Conservation (phyloP, 2,888 invertebrate genomes). For the Thelaira solivaga region DNA sequence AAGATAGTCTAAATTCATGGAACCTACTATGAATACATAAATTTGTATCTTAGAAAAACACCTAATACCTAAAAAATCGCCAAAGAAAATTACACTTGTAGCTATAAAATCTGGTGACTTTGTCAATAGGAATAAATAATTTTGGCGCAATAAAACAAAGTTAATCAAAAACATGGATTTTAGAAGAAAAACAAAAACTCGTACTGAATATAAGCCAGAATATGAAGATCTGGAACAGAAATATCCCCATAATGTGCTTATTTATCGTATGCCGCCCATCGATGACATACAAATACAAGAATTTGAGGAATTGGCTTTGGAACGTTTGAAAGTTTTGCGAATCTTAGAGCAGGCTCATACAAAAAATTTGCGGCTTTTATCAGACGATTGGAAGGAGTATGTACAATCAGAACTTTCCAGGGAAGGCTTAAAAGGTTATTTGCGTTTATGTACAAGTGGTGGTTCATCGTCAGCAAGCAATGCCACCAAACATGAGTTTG, state of each 20-base stretch:
- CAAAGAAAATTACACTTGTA: no score
- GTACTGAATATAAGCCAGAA: slow-evolving; percentile 66
- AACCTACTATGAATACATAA: no score
- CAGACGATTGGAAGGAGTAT: slow-evolving; percentile 83
- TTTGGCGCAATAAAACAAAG: background rate
- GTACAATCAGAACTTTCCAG: slow-evolving; percentile 82
- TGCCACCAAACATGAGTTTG: slow-evolving; percentile 78
- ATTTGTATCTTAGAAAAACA: no score
- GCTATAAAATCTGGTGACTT: no score
- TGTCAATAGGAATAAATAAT: background rate
- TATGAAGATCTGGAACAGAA: slow-evolving; percentile 78
- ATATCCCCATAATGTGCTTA: slow-evolving; percentile 86
- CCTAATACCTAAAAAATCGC: no score
- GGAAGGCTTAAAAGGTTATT: slow-evolving; percentile 83
- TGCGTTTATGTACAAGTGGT: slow-evolving; percentile 79
- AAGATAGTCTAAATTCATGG: no score
- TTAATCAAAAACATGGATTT: slow-evolving; percentile 67
- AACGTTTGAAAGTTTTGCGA: slow-evolving; percentile 83
- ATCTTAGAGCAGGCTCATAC: slow-evolving; percentile 85
- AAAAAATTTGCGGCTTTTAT: slow-evolving; percentile 81
- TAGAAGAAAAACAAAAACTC: slow-evolving; percentile 66
- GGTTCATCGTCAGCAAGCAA: slow-evolving; percentile 67
- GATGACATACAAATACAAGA: slow-evolving; percentile 87
- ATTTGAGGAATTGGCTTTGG: slow-evolving; percentile 91
- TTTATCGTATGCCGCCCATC: slow-evolving; percentile 87